Base-by-base conservation (phyloP, 2,113 vertebrate species). In the Plectropomus leopardus region DNA sequence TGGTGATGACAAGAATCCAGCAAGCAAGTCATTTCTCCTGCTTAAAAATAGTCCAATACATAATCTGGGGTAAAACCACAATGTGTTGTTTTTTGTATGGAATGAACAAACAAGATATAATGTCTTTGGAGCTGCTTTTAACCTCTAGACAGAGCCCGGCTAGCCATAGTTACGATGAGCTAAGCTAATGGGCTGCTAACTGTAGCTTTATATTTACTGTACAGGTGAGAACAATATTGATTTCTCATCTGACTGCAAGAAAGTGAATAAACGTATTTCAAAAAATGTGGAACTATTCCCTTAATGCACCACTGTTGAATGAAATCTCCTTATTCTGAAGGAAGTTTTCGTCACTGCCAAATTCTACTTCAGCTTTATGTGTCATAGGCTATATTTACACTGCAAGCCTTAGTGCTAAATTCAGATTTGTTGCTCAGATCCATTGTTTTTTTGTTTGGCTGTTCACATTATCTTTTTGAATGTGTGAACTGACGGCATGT, bases 251-350 rank as follows among this genome's bases (percentile, higher is more conserved):
- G 28, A 23, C 8, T 42, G 48, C 42, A 32, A 30, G 15, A 63
- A 42, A 30, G 32, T 4, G 3, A 63, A 28, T 17, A 59, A 32
- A 21, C 0, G 0, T 54, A 45, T 15, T n/a, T 57, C 26, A 1
- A 17, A 72, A 58, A 48, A 61, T n/a, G 72, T 63, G 51, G 23
- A 74, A 64, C 23, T 30, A 19, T 23, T 42, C 17, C 17, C 59
- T 28, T 53, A 40, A 51, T 42, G 4, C 4, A 7, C 23, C 16
- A 61, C 28, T 19, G 23, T n/a, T 0, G 11, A 44, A 36, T 26
- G 4, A 51, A 36, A 36, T 68, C 17, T 40, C 19, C 15, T 42
- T 48, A 23, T 36, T 66, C 26, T n/a, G 4, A 48, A 19, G 44
- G 30, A 28, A 40, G 50, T 32, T 36, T 53, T 59, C 58, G n/a